A percentile compares a stretch with the other conserved stretches of the same genome.
Evolutionary conservation across 2,113 vertebrate species (phyloP).

Genomic region (Camarhynchus parvulus): DNA sequence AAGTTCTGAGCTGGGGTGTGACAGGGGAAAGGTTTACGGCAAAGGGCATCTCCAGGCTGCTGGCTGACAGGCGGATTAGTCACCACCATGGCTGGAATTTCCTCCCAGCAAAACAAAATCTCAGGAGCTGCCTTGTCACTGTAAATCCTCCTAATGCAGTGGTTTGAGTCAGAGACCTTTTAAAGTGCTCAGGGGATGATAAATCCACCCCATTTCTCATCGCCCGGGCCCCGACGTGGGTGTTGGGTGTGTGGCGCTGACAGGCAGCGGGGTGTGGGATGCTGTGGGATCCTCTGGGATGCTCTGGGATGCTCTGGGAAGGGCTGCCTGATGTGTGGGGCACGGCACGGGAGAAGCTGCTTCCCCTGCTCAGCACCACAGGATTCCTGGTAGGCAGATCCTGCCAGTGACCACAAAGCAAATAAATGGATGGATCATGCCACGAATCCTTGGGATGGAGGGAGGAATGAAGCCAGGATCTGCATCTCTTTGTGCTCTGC

Average conservation of each 20-base stretch:
- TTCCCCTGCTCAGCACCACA: background rate
- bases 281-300: background rate
- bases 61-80: background rate
- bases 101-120: conserved; percentile 28
- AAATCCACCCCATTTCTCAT: background rate
- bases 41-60: conserved; percentile 38
- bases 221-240: background rate
- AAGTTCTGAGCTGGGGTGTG: background rate
- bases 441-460: background rate
- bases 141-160: background rate
- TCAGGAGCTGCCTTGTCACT: background rate
- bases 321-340: background rate
- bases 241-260: background rate
- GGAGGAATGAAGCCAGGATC: background rate
- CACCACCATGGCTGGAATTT: background rate
- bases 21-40: conserved; percentile 40
- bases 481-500: fast-evolving
- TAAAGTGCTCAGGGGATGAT: background rate
- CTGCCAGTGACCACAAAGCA: background rate
- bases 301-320: background rate
- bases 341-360: background rate
- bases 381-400: background rate
- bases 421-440: background rate
- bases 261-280: background rate
- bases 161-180: conserved; percentile 12